These are phyloP conservation scores for Nerophis lumbriciformis DNA, from an alignment of 2,113 vertebrate species.

Conservation along the genomic window DNA sequence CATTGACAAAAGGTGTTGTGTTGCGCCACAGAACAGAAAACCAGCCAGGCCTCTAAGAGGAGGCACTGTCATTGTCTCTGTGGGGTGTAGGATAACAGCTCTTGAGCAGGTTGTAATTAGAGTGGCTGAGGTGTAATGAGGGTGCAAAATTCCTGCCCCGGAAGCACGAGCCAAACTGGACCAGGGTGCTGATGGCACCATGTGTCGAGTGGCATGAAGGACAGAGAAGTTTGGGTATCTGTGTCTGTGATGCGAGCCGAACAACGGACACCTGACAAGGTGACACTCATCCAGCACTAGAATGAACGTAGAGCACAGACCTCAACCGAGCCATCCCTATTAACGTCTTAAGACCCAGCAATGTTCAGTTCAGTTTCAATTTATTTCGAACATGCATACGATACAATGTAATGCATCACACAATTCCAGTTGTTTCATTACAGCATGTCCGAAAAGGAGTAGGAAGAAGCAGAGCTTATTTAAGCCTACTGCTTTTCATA, in stretches of 20 bases:
- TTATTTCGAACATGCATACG: too few relatives aligned
- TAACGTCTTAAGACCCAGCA: too few relatives aligned
- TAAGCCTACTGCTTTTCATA: too few relatives aligned
- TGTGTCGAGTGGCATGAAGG: slow-evolving; percentile 18
- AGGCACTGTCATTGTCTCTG: slow-evolving; percentile 72
- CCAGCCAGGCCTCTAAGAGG: slow-evolving; percentile 59
- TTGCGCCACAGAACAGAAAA: slow-evolving; percentile 66
- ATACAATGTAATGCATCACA: too few relatives aligned
- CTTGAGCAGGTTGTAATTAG: slow-evolving; percentile 82
- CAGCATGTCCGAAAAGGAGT: too few relatives aligned
- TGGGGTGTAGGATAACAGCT: slow-evolving; percentile 77
- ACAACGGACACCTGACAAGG: slow-evolving; percentile 8
- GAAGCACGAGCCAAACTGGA: slow-evolving; percentile 70
- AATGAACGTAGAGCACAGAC: background rate
- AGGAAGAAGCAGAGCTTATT: too few relatives aligned
- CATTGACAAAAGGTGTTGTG: slow-evolving; percentile 70
- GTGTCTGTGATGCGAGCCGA: slow-evolving; percentile 19
- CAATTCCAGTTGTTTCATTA: too few relatives aligned
- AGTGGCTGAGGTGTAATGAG: slow-evolving; percentile 79
- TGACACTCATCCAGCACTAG: background rate
- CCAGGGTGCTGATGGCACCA: slow-evolving; percentile 46
- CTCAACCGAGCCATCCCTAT: background rate
- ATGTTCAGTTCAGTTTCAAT: too few relatives aligned
- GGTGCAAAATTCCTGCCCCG: slow-evolving; percentile 76
- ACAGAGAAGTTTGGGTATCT: slow-evolving; percentile 14